Evolutionary conservation across 2,797 vertebrate genomes (phyloP).

Genomic region (Labeo calbasu): DNA sequence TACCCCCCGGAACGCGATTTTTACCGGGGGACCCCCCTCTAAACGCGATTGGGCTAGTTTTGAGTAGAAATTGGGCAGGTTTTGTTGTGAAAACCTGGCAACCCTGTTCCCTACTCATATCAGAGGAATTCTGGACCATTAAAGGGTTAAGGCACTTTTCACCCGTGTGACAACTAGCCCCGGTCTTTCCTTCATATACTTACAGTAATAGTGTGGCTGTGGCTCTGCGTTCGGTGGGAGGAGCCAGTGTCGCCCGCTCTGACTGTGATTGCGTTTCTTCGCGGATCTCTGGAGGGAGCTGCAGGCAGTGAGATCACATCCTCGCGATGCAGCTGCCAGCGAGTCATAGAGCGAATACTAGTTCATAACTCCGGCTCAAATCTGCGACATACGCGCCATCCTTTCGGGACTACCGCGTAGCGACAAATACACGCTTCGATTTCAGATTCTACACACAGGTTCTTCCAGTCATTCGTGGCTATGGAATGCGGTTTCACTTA

Average conservation of each 20-base stretch:
- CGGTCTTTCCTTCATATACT: background rate
- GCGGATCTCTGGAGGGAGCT: constrained; percentile 42
- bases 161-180: background rate
- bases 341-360: constrained; percentile 31
- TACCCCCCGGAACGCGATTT: too few relatives aligned
- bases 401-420: background rate
- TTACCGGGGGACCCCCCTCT: too few relatives aligned
- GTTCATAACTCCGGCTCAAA: constrained; percentile 26
- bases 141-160: background rate
- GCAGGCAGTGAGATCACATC: constrained; percentile 64
- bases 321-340: constrained; percentile 58
- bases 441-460: background rate
- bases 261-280: constrained; percentile 57
- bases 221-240: constrained; percentile 25
- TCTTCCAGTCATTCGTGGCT: background rate
- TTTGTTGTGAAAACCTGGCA: too few relatives aligned
- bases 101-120: too few relatives aligned
- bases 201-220: background rate
- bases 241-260: constrained; percentile 57
- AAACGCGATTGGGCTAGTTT: too few relatives aligned
- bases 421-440: background rate
- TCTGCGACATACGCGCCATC: constrained; percentile 34
- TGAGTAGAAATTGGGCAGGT: too few relatives aligned
- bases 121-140: too few relatives aligned
- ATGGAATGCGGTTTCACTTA: constrained; percentile 48